Evolutionary conservation across 2,888 invertebrate species (phyloP).

Genomic region (Strigamia transsilvanica): DNA sequence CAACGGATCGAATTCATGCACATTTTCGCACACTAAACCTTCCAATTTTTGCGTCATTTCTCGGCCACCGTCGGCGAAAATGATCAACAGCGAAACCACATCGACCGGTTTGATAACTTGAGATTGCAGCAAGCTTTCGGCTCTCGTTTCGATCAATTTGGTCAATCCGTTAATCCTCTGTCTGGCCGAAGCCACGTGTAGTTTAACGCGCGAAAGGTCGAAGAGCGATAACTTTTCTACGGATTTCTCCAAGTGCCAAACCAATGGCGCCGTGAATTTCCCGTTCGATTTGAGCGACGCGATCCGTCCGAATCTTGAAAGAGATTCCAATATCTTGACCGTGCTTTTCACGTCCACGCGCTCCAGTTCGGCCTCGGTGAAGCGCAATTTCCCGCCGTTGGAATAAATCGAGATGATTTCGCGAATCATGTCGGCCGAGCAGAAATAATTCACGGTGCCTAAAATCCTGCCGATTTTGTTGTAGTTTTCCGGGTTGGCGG

Average conservation of each 20-base stretch:
- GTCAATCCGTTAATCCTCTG: not conserved
- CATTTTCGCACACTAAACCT: not conserved
- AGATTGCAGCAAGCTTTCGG: not conserved
- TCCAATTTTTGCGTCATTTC: not conserved
- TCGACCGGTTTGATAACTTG: not conserved
- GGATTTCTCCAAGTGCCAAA: not conserved
- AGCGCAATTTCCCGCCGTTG: not conserved
- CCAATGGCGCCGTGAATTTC: not conserved
- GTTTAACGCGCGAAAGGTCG: not conserved
- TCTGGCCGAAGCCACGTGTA: not conserved
- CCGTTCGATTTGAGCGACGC: not conserved
- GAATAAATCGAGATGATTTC: not conserved
- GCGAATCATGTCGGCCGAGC: not conserved
- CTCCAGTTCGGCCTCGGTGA: not conserved
- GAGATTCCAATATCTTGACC: not conserved
- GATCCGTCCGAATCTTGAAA: not conserved
- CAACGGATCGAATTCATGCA: not conserved
- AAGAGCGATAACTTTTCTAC: not conserved
- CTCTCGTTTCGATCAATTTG: not conserved
- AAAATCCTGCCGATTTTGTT: not conserved
- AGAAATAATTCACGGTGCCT: not conserved
- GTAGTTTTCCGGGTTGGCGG: not conserved
- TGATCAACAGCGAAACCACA: not conserved
- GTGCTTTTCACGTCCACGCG: not conserved
- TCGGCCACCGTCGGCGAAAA: not conserved